Evolutionary conservation across 2,888 invertebrate species (phyloP), one percentile per base, ranked within the genome.

Genomic region (Alsophila aescularia): DNA sequence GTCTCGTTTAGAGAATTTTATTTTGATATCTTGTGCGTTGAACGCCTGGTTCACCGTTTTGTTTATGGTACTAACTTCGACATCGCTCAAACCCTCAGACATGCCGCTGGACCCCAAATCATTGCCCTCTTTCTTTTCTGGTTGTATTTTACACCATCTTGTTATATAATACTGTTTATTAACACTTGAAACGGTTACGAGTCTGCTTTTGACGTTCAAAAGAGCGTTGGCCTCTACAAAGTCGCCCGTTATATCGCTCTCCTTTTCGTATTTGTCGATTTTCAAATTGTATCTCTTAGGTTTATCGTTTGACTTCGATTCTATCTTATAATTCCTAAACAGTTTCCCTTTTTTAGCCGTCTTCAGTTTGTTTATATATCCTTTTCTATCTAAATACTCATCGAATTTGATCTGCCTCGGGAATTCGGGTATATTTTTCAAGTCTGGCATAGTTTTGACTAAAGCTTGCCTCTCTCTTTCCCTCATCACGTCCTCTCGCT

Each of bases 381-480:
- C 90, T 66, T 77, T 85, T 32, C 62, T 70, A 0, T 81, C 81
- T 0, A 71, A 27, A 4, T 68, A 80, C 1, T 85, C 86, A 12
- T 85, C 83, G 1, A 77, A 66, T 35, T 77, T 63, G 7, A 90
- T 91, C 52, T 92, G 92, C 35, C 90, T 77, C 0, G 91, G 90
- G 36, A 92, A 92, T 40, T 92, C 90, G 0, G 92, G 92, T 9
- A 88, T 50, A 13, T 75, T 66, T 62, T 84, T 84, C 1, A 86
- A 51, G 9, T 86, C 81, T 0, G 92, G 92, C 92, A 92, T 92
- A 0, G 91, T 90, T 73, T 90, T 91, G 1, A 72, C 81, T 10
- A 92, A 63, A 9, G 92, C 92, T 63, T 85, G 88, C 21, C 89
- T 83, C 59, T 92, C 92, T 52, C 92, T 77, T 57, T 90, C 91